Percentiles rank a stretch among this genome's conserved stretches.
These are phyloP conservation scores for Trematomus bernacchii DNA, from an alignment of 2,797 vertebrate genomes.

Conservation along the genomic window DNA sequence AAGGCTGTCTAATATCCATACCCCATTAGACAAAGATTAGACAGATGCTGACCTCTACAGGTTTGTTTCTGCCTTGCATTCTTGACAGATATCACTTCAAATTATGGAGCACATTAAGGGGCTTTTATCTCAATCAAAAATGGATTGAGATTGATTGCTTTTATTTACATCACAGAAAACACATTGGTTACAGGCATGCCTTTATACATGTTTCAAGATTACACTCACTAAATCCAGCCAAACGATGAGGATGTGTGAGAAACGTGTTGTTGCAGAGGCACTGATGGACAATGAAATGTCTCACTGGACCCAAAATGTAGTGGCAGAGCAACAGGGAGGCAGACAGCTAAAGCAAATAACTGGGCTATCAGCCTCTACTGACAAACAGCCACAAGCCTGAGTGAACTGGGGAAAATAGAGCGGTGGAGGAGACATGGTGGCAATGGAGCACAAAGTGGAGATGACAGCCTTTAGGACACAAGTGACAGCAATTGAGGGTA, in stretches of 20 bases:
- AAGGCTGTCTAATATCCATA: conserved; percentile 39
- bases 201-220: conserved; percentile 20
- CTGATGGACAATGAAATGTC: conserved; percentile 75
- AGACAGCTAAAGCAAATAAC: conserved; percentile 78
- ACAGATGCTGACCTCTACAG: conserved; percentile 84
- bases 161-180: conserved; percentile 8
- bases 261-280: conserved; percentile 38
- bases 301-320: conserved; percentile 71
- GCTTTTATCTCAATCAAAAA: conserved; percentile 36
- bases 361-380: conserved; percentile 74
- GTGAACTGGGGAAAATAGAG: conserved; percentile 80
- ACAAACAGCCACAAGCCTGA: conserved; percentile 81
- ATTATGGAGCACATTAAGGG: conserved; percentile 27
- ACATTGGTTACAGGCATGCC: conserved; percentile 13
- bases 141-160: neutral
- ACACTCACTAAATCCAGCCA: conserved; percentile 50
- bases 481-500: conserved; percentile 81
- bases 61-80: conserved; percentile 75
- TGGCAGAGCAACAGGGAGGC: conserved; percentile 71
- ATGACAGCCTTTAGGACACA: conserved; percentile 81
- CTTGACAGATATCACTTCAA: conserved; percentile 61
- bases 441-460: conserved; percentile 81
- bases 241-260: conserved; percentile 40
- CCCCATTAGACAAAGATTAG: conserved; percentile 72
- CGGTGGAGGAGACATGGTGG: conserved; percentile 69